Percentiles rank a stretch among this genome's conserved stretches.
phyloP scores from a whole-genome alignment of 2,113 vertebrate species.

The Phrynocephalus versicolor region DNA sequence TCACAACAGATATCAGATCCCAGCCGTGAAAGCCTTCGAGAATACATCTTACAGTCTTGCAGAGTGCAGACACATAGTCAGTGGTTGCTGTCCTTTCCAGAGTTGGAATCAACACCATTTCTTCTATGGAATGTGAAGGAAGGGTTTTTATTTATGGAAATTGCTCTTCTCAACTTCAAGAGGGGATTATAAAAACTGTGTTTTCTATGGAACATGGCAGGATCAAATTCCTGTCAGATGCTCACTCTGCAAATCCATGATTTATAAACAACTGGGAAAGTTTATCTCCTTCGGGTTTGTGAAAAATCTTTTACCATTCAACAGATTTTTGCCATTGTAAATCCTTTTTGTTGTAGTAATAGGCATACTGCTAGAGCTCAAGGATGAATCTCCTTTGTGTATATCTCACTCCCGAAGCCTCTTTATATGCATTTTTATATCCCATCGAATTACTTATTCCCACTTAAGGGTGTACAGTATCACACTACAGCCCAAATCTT shows the following conservation, averaged over 20 bases:
- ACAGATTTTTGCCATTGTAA: constrained; percentile 53
- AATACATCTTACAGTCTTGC: not conserved
- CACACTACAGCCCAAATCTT: not conserved
- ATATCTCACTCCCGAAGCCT: constrained; percentile 35
- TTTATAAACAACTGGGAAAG: constrained; percentile 69
- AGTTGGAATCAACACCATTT: not conserved
- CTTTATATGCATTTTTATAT: not conserved
- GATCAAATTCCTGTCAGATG: constrained; percentile 52
- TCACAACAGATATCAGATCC: too few species aligned
- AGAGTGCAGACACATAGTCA: not conserved
- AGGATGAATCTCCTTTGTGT: constrained; percentile 34
- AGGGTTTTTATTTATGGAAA: constrained; percentile 27
- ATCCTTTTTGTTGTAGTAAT: constrained; percentile 7
- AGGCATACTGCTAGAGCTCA: not conserved
- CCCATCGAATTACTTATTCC: not conserved
- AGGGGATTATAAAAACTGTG: constrained; percentile 50
- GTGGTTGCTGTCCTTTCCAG: not conserved
- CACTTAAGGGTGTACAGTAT: not conserved
- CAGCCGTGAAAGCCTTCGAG: too few species aligned
- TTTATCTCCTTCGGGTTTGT: constrained; percentile 62
- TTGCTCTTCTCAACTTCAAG: constrained; percentile 41
- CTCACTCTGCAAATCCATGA: constrained; percentile 60
- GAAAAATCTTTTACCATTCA: constrained; percentile 39
- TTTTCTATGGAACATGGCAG: constrained; percentile 23
- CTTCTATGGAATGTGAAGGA: not conserved